Conservation (phyloP, 2,113 vertebrate species). For the Chaetodon auriga region DNA sequence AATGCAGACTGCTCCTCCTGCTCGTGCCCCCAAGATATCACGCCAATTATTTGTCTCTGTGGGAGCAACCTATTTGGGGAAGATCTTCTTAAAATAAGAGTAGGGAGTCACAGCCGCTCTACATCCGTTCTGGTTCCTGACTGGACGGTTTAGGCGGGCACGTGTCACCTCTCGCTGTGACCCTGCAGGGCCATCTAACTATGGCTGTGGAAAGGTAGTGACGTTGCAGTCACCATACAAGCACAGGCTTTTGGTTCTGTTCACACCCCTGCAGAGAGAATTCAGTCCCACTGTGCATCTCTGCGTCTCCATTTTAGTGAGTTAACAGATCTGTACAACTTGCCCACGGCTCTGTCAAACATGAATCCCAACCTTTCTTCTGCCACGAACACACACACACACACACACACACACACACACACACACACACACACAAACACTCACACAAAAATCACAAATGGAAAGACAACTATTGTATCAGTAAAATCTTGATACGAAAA, state of each 20-base stretch:
- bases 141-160: constrained; percentile 70
- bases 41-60: constrained; percentile 82
- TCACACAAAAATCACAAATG: constrained; percentile 15
- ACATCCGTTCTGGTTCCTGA: constrained; percentile 66
- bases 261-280: constrained; percentile 74
- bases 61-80: constrained; percentile 80
- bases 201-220: constrained; percentile 55
- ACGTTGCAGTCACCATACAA: constrained; percentile 57
- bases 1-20: constrained; percentile 71
- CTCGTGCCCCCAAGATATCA: constrained; percentile 77
- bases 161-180: constrained; percentile 67
- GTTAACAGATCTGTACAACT: constrained; percentile 65
- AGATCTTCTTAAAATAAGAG: constrained; percentile 73
- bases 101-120: constrained; percentile 57
- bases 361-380: constrained; percentile 45
- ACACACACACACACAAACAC: constrained; percentile 35
- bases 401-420: constrained; percentile 21
- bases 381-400: constrained; percentile 20
- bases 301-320: constrained; percentile 67
- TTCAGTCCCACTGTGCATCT: constrained; percentile 64
- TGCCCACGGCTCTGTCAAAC: constrained; percentile 54
- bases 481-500: neutral
- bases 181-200: constrained; percentile 61
- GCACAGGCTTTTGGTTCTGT: constrained; percentile 59
- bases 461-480: neutral